A percentile compares a stretch with the other conserved stretches of the same genome.
Conservation (phyloP, 2,888 invertebrate genomes). For the Leptinotarsa haldemani region DNA sequence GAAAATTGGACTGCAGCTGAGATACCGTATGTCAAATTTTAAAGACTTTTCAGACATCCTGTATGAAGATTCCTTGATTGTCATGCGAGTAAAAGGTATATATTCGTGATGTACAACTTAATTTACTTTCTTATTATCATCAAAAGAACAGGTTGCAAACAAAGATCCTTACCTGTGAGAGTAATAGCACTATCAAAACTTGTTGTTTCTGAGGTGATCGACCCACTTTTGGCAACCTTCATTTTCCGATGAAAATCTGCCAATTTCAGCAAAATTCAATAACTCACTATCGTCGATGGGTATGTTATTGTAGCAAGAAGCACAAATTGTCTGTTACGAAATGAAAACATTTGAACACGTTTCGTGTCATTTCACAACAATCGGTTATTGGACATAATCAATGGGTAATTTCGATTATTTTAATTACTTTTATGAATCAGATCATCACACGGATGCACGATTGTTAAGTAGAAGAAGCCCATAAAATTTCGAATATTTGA, state of each 20-base stretch:
- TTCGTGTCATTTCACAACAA: conserved; percentile 20
- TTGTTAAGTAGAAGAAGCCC: too few relatives aligned
- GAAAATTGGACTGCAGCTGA: too few relatives aligned
- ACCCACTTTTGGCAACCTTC: conserved; percentile 26
- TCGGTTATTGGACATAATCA: conserved; percentile 11
- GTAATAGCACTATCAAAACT: conserved; percentile 32
- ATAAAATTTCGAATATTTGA: too few relatives aligned
- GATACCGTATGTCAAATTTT: too few relatives aligned
- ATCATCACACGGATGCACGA: conserved; percentile 10
- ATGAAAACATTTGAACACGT: conserved; percentile 22
- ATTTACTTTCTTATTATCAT: too few relatives aligned
- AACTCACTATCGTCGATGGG: neutral
- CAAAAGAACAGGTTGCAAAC: neutral
- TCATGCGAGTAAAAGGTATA: too few relatives aligned
- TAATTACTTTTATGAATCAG: conserved; percentile 17
- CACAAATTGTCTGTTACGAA: conserved; percentile 21
- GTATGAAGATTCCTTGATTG: too few relatives aligned
- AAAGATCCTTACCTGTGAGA: conserved; percentile 33
- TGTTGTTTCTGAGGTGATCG: conserved; percentile 21
- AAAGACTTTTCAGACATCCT: too few relatives aligned
- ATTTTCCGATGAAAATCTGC: conserved; percentile 19
- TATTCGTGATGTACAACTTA: too few relatives aligned
- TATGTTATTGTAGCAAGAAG: conserved; percentile 7
- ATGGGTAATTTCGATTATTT: conserved; percentile 9
- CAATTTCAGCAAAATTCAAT: conserved; percentile 1